Base-by-base conservation (phyloP, 2,888 invertebrate species). In the Rhimphoctona megacephalus region DNA sequence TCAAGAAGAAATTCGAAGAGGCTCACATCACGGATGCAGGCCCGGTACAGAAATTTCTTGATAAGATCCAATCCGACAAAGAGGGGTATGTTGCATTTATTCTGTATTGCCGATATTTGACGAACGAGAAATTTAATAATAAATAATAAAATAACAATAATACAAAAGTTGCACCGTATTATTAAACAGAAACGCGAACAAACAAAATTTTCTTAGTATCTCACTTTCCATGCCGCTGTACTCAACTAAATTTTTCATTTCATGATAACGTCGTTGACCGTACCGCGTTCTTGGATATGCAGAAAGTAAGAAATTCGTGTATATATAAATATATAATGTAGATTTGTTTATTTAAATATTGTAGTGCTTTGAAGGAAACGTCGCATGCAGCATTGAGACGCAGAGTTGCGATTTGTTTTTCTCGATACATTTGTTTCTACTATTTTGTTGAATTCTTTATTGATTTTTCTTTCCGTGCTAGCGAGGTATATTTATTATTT, bases 21-120 rank as follows among this genome's bases (percentile, higher is more conserved):
- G 96, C 96, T 36, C 97, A 96, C 90, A 96, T 97, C 93, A 96
- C 96, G 92, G 96, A 96, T 92, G 97, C 97, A 93, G 97, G 97
- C 9, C 96, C 97, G 90, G 97, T 98, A 46, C 96, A 97, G 94
- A 97, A 97, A 92, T 99, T 99, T 96, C 96, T 99, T 93, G 97
- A 98, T 94, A 97, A 97, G 94, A 97, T 99, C 94, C 99, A 99
- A 85, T 97, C 97, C 86, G 99, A 99, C 92, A 97, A 97, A 93
- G 97, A 99, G 95, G 99, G 99, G 98, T 99, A 94, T 95, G 96
- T 88, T 87, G n/a, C 69, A 77, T 74, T 81, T 7, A 39, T 69
- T 33, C 64, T 72, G 52, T 17, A 69, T 46, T 39, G 19, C 0
- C 9, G 11, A 69, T 30, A 19, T 33, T 22, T 6, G 11, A 39